Conservation (phyloP, 2,113 vertebrate species). For the Cariama cristata region DNA sequence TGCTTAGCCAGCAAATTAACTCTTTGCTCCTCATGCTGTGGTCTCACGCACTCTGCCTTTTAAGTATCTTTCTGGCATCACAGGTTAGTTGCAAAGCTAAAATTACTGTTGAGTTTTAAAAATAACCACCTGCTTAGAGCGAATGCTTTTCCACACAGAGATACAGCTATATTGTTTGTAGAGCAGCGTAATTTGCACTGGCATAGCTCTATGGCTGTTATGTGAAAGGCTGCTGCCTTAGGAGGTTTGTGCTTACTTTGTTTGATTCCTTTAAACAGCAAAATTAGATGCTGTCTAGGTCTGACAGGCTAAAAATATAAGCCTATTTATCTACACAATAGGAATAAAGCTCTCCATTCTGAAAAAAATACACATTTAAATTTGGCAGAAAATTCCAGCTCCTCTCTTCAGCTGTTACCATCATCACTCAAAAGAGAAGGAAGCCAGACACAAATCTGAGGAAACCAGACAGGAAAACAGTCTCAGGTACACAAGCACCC, state of each 20-base stretch:
- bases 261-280: background rate
- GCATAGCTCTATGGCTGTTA: background rate
- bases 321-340: constrained; percentile 1
- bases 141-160: background rate
- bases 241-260: background rate
- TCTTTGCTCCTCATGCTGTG: background rate
- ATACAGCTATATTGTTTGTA: background rate
- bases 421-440: background rate
- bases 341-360: background rate
- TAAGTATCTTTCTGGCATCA: background rate
- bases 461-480: background rate
- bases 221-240: background rate
- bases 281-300: constrained; percentile 39
- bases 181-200: background rate
- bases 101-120: background rate
- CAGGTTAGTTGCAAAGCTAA: background rate
- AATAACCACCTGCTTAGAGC: background rate
- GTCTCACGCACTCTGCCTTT: background rate
- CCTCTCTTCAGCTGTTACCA: background rate
- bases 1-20: background rate
- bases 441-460: background rate
- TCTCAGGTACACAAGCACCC: background rate
- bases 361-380: background rate
- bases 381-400: background rate
- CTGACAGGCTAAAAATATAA: constrained; percentile 23